phyloP scores from a whole-genome alignment of 2,888 invertebrate genomes.

The Tinea semifulvella region DNA sequence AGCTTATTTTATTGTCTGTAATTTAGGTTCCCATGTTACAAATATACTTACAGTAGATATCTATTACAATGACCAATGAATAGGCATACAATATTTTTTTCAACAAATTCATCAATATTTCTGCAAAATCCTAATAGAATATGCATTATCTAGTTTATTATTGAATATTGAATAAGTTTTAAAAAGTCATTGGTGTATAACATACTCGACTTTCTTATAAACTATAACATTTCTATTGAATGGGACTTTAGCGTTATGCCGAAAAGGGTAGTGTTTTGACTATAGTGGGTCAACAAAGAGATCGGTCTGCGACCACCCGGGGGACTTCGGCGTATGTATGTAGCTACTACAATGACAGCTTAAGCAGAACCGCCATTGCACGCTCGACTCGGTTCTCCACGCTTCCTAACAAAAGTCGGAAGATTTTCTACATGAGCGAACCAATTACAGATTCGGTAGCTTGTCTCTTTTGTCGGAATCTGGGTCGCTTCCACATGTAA shows the following conservation, averaged over 20 bases:
- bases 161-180: no score
- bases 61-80: no score
- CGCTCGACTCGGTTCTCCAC: conserved; percentile 1
- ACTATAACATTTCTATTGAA: neutral
- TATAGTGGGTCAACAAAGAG: conserved; percentile 33
- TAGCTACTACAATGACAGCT: conserved; percentile 24
- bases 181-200: no score
- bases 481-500: conserved; percentile 35
- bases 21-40: no score
- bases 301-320: conserved; percentile 44
- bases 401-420: conserved; percentile 21
- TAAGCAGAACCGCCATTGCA: conserved; percentile 41
- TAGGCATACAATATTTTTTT: no score
- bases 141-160: no score
- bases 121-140: no score
- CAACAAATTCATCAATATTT: no score
- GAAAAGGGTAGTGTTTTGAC: conserved; percentile 35
- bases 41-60: no score
- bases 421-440: conserved; percentile 11
- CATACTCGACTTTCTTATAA: neutral
- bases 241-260: conserved; percentile 4
- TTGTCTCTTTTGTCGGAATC: conserved; percentile 27
- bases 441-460: conserved; percentile 13
- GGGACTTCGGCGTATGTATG: conserved; percentile 37
- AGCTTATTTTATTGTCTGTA: no score